Evolutionary conservation across 2,888 invertebrate species (phyloP).

Genomic region (Hypsopygia costalis): DNA sequence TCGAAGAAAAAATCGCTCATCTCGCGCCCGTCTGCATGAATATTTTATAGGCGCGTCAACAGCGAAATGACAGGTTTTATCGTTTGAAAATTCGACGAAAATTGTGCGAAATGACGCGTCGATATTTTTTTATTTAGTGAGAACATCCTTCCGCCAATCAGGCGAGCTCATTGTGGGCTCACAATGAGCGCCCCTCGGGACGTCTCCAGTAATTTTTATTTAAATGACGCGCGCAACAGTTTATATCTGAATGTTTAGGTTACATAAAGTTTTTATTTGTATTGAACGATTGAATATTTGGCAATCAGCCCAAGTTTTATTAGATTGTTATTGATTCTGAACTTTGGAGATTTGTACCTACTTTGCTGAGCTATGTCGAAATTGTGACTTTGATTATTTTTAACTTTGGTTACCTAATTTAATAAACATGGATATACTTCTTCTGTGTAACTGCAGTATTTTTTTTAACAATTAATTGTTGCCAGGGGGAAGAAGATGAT

Average conservation of each 20-base stretch:
- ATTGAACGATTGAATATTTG: constrained; percentile 6
- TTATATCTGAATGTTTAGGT: constrained; percentile 52
- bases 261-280: constrained; percentile 26
- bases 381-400: constrained; percentile 14
- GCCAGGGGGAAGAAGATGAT: too few relatives aligned
- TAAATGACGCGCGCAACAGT: constrained; percentile 70
- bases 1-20: constrained; percentile 80
- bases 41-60: constrained; percentile 81
- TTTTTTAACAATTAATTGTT: too few relatives aligned
- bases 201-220: constrained; percentile 71
- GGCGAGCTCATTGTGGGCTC: constrained; percentile 69
- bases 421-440: too few relatives aligned
- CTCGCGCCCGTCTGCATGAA: constrained; percentile 76
- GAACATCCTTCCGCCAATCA: constrained; percentile 81
- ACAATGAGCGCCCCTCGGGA: constrained; percentile 71
- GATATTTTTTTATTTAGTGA: constrained; percentile 79
- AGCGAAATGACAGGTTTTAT: constrained; percentile 81
- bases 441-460: too few relatives aligned
- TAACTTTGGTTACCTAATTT: too few relatives aligned
- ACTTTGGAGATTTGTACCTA: not conserved
- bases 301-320: constrained; percentile 2
- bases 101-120: constrained; percentile 78
- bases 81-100: constrained; percentile 80
- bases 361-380: not conserved
- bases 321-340: not conserved